Conservation (phyloP, 2,113 vertebrate genomes). For the Circaetus gallicus region DNA sequence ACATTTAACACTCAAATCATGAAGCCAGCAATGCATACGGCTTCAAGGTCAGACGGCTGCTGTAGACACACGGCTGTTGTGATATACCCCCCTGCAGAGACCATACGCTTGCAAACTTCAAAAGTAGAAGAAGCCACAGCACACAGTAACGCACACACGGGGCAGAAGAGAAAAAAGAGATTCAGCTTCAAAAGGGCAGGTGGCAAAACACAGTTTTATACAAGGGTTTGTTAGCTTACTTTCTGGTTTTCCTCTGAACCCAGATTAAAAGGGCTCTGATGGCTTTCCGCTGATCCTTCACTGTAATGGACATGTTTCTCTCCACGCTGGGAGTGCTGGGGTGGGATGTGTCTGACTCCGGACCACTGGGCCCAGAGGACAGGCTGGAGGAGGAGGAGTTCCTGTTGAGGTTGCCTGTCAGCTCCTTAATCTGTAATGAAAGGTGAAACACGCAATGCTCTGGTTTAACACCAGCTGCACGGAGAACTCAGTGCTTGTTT, state of each 20-base stretch:
- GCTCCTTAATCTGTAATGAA: conserved; percentile 90
- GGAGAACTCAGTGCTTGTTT: background rate
- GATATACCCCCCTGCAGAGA: background rate
- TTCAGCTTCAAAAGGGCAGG: background rate
- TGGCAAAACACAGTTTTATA: background rate
- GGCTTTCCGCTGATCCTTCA: conserved; percentile 86
- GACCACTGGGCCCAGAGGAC: conserved; percentile 87
- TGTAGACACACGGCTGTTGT: background rate
- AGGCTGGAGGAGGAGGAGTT: conserved; percentile 89
- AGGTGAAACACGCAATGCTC: background rate
- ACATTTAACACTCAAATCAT: background rate
- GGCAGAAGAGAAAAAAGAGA: background rate
- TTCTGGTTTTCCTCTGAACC: conserved; percentile 92
- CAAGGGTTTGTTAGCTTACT: conserved; percentile 72
- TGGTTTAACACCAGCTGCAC: background rate
- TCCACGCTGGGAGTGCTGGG: conserved; percentile 81
- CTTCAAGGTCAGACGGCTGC: background rate
- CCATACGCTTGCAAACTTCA: background rate
- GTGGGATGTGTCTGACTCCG: conserved; percentile 85
- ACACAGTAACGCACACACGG: rapidly evolving
- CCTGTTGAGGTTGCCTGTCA: conserved; percentile 92
- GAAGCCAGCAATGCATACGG: background rate
- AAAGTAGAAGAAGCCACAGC: background rate
- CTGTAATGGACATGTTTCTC: conserved; percentile 62
- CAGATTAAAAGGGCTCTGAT: conserved; percentile 91